A percentile compares a stretch with the other conserved stretches of the same genome.
These are phyloP conservation scores for Dufourea novaeangliae DNA, from an alignment of 1,140 invertebrate species.

Conservation along the genomic window DNA sequence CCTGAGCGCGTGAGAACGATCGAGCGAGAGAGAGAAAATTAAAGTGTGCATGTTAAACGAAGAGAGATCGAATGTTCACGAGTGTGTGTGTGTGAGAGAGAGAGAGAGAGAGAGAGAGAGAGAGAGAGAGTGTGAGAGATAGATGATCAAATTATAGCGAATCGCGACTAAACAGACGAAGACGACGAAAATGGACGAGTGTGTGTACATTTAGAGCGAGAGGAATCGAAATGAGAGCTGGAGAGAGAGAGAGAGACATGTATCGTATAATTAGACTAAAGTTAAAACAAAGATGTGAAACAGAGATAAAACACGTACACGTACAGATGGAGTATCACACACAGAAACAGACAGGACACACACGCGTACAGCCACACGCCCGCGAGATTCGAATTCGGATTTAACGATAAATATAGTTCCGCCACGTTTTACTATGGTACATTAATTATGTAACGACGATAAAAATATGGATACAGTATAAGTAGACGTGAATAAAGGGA, in stretches of 20 bases:
- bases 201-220: not conserved
- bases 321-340: not conserved
- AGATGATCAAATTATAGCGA: not conserved
- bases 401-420: conserved; percentile 74
- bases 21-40: not conserved
- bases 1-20: not conserved
- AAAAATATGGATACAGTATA: conserved; percentile 71
- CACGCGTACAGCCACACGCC: conserved; percentile 35
- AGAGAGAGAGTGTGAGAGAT: conserved; percentile 9
- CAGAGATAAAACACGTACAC: conserved; percentile 1
- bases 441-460: conserved; percentile 79
- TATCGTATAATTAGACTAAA: conserved; percentile 44
- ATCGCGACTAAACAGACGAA: not conserved
- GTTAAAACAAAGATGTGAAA: not conserved
- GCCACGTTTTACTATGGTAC: conserved; percentile 75
- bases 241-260: conserved; percentile 3
- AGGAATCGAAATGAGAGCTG: conserved; percentile 21
- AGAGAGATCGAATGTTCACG: not conserved
- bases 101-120: conserved; percentile 23
- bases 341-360: not conserved
- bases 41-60: not conserved
- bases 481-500: not conserved
- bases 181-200: not conserved
- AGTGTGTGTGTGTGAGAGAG: not conserved
- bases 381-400: conserved; percentile 69